These are phyloP conservation scores for Sipha flava DNA, from an alignment of 1,140 invertebrate species.

Conservation along the genomic window DNA sequence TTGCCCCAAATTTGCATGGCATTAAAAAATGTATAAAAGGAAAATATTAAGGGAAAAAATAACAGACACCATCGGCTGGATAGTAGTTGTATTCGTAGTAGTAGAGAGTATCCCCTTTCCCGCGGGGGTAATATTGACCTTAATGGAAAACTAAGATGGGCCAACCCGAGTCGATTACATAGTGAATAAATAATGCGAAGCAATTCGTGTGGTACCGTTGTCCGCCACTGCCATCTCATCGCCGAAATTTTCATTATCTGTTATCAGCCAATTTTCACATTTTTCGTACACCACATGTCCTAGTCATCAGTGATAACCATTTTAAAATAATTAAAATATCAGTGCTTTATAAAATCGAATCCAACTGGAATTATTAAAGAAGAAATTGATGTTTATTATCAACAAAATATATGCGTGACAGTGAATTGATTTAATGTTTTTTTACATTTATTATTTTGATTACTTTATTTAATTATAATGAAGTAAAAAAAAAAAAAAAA, in stretches of 20 bases:
- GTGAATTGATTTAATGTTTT: too few species aligned
- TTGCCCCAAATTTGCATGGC: not conserved
- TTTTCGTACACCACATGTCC: not conserved
- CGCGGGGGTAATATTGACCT: not conserved
- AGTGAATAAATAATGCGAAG: not conserved
- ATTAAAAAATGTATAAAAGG: conserved; percentile 16
- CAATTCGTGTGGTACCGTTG: not conserved
- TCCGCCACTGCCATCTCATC: not conserved
- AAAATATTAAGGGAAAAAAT: not conserved
- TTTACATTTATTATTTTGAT: too few species aligned
- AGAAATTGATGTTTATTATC: too few species aligned
- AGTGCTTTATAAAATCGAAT: too few species aligned
- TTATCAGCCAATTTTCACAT: not conserved
- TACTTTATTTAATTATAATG: too few species aligned
- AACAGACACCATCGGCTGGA: not conserved
- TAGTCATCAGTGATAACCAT: too few species aligned
- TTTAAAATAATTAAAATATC: too few species aligned
- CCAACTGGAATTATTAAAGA: too few species aligned
- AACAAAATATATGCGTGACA: too few species aligned
- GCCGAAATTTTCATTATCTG: not conserved
- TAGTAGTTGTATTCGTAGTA: not conserved
- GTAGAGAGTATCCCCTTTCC: not conserved
- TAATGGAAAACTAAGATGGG: conserved; percentile 19
- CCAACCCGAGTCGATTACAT: not conserved
- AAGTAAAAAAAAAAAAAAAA: too few species aligned